A percentile compares a stretch with the other conserved stretches of the same genome.
These are phyloP conservation scores for Nothocercus julius DNA, from an alignment of 2,113 vertebrate genomes.

Conservation along the genomic window DNA sequence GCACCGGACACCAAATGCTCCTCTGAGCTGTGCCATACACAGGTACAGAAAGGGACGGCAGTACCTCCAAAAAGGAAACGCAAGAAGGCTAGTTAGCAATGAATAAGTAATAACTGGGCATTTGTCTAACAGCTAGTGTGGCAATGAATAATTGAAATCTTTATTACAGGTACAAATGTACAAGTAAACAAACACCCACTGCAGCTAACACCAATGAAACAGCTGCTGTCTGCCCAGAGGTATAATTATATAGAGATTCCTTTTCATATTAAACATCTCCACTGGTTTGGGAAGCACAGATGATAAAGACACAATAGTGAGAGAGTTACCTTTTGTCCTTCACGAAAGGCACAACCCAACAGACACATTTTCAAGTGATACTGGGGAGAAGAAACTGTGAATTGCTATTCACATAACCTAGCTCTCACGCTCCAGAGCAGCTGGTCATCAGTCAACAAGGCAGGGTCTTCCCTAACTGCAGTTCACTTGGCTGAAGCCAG, in stretches of 20 bases:
- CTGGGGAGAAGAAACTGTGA: background rate
- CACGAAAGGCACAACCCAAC: background rate
- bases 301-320: background rate
- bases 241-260: background rate
- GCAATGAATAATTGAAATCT: slow-evolving; percentile 48
- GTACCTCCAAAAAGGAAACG: background rate
- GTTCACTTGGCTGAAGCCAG: background rate
- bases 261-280: background rate
- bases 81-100: slow-evolving; percentile 17
- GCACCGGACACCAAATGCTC: background rate
- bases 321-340: background rate
- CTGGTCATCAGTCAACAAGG: background rate
- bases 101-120: slow-evolving; percentile 32
- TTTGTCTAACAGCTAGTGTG: slow-evolving; percentile 36
- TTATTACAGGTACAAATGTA: background rate
- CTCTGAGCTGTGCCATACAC: background rate
- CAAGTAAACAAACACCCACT: background rate
- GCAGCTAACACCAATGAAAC: background rate
- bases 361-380: background rate
- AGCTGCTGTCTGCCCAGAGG: background rate
- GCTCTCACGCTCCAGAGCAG: background rate
- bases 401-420: background rate
- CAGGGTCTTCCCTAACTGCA: no score
- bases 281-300: background rate
- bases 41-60: background rate